These are phyloP conservation scores for Cantharis rufa DNA, from an alignment of 2,888 invertebrate genomes.

Conservation along the genomic window DNA sequence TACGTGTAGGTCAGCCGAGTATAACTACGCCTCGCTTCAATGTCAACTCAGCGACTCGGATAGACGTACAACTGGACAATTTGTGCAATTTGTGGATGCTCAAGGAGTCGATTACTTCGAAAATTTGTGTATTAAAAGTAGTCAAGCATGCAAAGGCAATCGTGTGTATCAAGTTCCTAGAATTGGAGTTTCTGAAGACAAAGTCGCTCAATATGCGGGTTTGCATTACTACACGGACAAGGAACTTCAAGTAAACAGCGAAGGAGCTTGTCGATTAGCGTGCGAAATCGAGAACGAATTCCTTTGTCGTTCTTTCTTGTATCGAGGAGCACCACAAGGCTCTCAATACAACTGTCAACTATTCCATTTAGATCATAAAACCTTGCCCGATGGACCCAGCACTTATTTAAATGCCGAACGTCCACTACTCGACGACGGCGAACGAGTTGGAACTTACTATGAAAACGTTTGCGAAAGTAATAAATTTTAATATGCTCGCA, in stretches of 20 bases:
- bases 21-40: constrained; percentile 90
- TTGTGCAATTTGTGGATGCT: constrained; percentile 88
- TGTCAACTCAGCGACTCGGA: constrained; percentile 91
- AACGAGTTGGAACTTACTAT: constrained; percentile 85
- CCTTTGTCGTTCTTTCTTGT: constrained; percentile 82
- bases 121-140: constrained; percentile 83
- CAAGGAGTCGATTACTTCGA: constrained; percentile 85
- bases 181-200: constrained; percentile 88
- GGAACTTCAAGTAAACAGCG: constrained; percentile 86
- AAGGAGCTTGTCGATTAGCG: constrained; percentile 85
- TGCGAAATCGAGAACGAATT: constrained; percentile 94
- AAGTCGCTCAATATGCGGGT: constrained; percentile 89
- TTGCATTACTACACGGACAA: constrained; percentile 93
- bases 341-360: constrained; percentile 88
- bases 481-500: constrained; percentile 43
- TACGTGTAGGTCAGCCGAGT: constrained; percentile 89
- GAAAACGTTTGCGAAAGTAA: constrained; percentile 91
- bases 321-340: constrained; percentile 68
- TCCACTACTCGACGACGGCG: constrained; percentile 89
- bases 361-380: constrained; percentile 91
- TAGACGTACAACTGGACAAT: constrained; percentile 83
- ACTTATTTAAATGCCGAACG: constrained; percentile 88
- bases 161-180: constrained; percentile 79
- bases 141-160: constrained; percentile 85
- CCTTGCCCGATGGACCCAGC: constrained; percentile 88